phyloP scores from a whole-genome alignment of 2,113 vertebrate genomes.

The Thunnus thynnus region DNA sequence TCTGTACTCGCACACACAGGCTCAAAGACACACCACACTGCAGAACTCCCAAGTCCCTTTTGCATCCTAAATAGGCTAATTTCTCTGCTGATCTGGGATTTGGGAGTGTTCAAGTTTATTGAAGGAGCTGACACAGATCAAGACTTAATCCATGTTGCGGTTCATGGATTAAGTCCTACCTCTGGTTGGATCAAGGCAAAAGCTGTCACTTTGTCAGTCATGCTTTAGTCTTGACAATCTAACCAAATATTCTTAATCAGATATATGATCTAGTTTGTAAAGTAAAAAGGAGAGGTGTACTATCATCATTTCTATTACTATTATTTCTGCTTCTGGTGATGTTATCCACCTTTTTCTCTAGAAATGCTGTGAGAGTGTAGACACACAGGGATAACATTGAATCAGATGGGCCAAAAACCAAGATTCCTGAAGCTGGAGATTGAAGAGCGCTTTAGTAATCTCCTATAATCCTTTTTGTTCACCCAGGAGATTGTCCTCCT shows the following conservation, averaged over 20 bases:
- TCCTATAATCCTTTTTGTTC: slow-evolving; percentile 83
- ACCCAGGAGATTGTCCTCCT: slow-evolving; percentile 81
- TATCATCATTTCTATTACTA: slow-evolving; percentile 26
- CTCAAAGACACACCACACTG: slow-evolving; percentile 10
- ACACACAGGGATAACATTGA: slow-evolving; percentile 55
- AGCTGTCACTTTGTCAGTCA: slow-evolving; percentile 48
- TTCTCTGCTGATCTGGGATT: slow-evolving; percentile 85
- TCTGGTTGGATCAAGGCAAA: slow-evolving; percentile 55
- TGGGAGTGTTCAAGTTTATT: slow-evolving; percentile 69
- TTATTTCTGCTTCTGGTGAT: background rate
- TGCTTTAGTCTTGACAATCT: background rate
- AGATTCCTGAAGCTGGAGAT: slow-evolving; percentile 72
- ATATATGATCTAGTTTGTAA: slow-evolving; percentile 3
- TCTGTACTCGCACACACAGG: slow-evolving; percentile 8
- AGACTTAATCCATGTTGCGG: slow-evolving; percentile 31
- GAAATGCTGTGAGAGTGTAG: slow-evolving; percentile 36
- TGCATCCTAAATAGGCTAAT: slow-evolving; percentile 82
- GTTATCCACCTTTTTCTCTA: slow-evolving; percentile 37
- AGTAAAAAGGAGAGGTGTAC: background rate
- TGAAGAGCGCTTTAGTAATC: slow-evolving; percentile 80
- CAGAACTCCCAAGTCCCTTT: slow-evolving; percentile 43
- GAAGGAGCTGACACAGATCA: slow-evolving; percentile 79
- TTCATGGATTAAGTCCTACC: slow-evolving; percentile 65
- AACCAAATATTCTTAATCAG: slow-evolving; percentile 15
- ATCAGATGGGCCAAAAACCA: slow-evolving; percentile 58